A percentile compares a stretch with the other conserved stretches of the same genome.
phyloP scores from a whole-genome alignment of 2,888 invertebrate genomes.

The Teinopalpus imperialis region DNA sequence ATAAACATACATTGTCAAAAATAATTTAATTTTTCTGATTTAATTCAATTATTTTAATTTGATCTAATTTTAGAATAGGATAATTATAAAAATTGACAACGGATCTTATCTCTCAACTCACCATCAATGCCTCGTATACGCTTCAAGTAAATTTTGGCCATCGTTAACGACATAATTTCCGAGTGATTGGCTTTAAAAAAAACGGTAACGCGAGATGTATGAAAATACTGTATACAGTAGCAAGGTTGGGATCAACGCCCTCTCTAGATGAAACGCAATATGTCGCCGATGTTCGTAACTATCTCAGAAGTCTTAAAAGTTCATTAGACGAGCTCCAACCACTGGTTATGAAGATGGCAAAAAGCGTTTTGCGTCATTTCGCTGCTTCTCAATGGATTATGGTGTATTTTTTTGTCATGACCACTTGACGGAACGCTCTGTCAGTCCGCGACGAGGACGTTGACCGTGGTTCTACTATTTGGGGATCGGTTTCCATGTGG shows the following conservation, averaged over 20 bases:
- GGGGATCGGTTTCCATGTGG: slow-evolving; percentile 52
- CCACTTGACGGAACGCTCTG: slow-evolving; percentile 67
- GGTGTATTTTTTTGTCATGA: slow-evolving; percentile 61
- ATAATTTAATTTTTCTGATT: no score
- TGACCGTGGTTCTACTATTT: slow-evolving; percentile 71
- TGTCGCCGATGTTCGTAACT: slow-evolving; percentile 46
- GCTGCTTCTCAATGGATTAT: slow-evolving; percentile 49
- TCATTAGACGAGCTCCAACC: slow-evolving; percentile 59
- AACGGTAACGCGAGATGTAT: slow-evolving; percentile 31
- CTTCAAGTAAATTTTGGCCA: slow-evolving; percentile 5
- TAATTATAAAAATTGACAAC: no score
- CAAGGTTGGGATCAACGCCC: slow-evolving; percentile 50
- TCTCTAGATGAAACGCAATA: slow-evolving; percentile 55
- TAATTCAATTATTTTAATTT: no score
- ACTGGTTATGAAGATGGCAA: slow-evolving; percentile 53
- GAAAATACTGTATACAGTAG: slow-evolving; percentile 39
- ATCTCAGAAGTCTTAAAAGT: slow-evolving; percentile 33
- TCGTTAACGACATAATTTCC: slow-evolving; percentile 7
- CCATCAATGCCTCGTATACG: slow-evolving; percentile 4
- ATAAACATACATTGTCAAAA: no score
- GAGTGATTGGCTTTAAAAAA: slow-evolving; percentile 29
- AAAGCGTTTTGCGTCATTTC: slow-evolving; percentile 68
- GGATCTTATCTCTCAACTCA: slow-evolving; percentile 6
- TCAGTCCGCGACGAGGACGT: slow-evolving; percentile 61
- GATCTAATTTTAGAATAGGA: no score